Percentiles rank a stretch among this genome's conserved stretches.
These are phyloP conservation scores for Uropsilus gracilis DNA, from an alignment of 2,113 vertebrate genomes.

Conservation along the genomic window DNA sequence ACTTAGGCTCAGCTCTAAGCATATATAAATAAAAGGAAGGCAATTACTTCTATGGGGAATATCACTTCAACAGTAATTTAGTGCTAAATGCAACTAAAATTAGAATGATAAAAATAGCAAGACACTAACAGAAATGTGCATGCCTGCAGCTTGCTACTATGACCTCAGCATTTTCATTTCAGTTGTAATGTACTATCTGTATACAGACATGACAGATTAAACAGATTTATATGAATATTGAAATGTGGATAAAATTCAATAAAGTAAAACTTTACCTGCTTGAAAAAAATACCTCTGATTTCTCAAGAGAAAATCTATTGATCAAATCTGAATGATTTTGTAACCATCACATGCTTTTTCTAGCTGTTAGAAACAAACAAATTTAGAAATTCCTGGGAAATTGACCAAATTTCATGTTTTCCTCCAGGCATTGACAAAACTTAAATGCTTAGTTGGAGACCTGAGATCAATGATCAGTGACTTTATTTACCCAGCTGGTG, in stretches of 20 bases:
- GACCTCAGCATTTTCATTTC: not conserved
- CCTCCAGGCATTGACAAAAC: not conserved
- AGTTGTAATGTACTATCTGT: not conserved
- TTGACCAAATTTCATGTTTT: not conserved
- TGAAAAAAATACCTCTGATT: not conserved
- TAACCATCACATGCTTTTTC: not conserved
- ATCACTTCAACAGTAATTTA: slow-evolving; percentile 39
- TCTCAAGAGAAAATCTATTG: not conserved
- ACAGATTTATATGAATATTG: not conserved
- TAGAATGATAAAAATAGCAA: slow-evolving; percentile 46
- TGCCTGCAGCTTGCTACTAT: not conserved
- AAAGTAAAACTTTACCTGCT: not conserved
- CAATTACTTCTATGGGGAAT: slow-evolving; percentile 17
- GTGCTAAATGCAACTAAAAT: slow-evolving; percentile 46
- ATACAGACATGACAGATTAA: not conserved
- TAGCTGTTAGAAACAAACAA: not conserved
- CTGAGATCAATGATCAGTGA: slow-evolving; percentile 7
- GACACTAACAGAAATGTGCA: not conserved
- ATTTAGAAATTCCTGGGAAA: not conserved
- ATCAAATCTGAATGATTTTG: not conserved
- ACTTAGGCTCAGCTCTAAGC: not conserved
- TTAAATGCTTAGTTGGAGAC: not conserved
- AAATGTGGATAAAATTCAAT: not conserved
- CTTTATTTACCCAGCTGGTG: not conserved
- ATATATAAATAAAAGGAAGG: slow-evolving; percentile 38